Evolutionary conservation across 2,888 invertebrate genomes (phyloP).

Genomic region (Colletes collaris): DNA sequence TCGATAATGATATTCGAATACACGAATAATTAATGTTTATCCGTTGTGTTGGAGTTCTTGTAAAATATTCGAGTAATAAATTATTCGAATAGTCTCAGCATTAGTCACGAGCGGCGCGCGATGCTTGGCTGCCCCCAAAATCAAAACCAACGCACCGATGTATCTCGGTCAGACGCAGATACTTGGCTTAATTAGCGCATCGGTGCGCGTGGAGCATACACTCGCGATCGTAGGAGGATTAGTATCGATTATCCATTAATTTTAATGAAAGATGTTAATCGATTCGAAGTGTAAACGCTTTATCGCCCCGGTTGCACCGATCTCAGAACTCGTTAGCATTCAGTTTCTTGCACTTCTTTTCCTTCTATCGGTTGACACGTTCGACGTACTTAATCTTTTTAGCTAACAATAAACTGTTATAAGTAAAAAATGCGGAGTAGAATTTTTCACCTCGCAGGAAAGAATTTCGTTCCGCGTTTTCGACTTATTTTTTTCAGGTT

Average conservation of each 20-base stretch:
- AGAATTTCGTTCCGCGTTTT: neutral
- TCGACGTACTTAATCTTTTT: neutral
- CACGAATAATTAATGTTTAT: no score
- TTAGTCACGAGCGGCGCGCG: neutral
- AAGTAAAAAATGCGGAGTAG: no score
- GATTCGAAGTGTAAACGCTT: constrained; percentile 43
- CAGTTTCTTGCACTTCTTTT: constrained; percentile 15
- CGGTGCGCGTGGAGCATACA: neutral
- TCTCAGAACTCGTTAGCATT: constrained; percentile 26
- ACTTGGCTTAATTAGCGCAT: constrained; percentile 44
- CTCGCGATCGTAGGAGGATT: constrained; percentile 34
- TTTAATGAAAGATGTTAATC: constrained; percentile 52
- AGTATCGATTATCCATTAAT: constrained; percentile 54
- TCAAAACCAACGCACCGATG: constrained; percentile 31
- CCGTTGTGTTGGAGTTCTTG: no score
- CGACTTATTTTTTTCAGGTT: neutral
- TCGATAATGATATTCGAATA: no score
- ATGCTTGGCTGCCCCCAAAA: constrained; percentile 17
- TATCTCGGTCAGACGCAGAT: constrained; percentile 40
- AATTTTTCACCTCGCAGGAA: neutral
- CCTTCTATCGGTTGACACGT: neutral
- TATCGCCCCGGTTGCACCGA: constrained; percentile 24
- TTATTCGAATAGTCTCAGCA: no score
- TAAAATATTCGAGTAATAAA: no score
- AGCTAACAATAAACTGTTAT: no score